phyloP scores from a whole-genome alignment of 2,113 vertebrate species.

The Chaetops frenatus region DNA sequence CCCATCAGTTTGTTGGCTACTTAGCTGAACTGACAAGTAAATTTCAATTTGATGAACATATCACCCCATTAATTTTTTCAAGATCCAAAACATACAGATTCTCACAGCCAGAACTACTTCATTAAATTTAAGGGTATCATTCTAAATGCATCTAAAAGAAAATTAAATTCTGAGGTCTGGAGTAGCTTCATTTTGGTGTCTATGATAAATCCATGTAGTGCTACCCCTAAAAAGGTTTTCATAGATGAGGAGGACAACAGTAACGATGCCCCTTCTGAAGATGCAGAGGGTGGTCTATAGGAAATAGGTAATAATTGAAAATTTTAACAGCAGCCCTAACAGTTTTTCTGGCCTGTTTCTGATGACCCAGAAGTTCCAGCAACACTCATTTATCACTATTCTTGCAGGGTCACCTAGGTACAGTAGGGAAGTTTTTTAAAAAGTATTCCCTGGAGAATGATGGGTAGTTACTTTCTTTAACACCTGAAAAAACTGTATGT shows the following conservation, averaged over 20 bases:
- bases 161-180: not conserved
- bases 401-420: not conserved
- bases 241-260: not conserved
- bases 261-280: not conserved
- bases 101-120: not conserved
- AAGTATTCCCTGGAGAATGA: not conserved
- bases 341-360: not conserved
- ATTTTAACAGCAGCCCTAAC: not conserved
- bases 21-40: not conserved
- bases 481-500: not conserved
- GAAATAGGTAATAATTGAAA: not conserved
- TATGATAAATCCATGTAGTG: not conserved
- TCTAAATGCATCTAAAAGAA: not conserved
- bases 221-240: not conserved
- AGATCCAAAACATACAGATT: not conserved
- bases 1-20: not conserved
- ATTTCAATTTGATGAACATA: not conserved
- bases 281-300: not conserved
- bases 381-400: not conserved
- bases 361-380: not conserved
- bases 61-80: not conserved
- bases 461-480: not conserved
- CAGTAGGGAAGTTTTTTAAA: not conserved
- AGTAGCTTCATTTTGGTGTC: not conserved
- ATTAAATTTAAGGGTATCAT: not conserved